Evolutionary conservation across 2,113 vertebrate species (phyloP).

Genomic region (Plecotus auritus): DNA sequence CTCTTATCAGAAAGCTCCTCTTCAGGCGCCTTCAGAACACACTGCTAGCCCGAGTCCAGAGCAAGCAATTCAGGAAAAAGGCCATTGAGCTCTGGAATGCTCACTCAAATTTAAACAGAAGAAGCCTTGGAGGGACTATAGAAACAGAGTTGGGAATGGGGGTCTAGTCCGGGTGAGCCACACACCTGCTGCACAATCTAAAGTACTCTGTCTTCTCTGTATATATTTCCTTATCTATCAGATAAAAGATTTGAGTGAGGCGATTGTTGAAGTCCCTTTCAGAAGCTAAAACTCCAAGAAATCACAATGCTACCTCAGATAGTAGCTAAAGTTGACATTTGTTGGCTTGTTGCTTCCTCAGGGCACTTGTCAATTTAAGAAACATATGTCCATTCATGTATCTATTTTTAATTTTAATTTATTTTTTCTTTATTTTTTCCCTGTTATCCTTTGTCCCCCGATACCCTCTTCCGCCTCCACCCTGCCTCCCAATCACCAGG

Average conservation of each 20-base stretch:
- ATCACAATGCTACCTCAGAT: not conserved
- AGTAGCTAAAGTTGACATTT: not conserved
- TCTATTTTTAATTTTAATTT: too few relatives aligned
- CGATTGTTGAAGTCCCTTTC: not conserved
- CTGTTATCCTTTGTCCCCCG: not conserved
- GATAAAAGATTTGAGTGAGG: not conserved
- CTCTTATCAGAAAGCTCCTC: not conserved
- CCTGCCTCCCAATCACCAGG: not conserved
- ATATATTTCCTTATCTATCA: not conserved
- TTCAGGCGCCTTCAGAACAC: not conserved
- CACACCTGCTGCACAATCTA: fast-evolving
- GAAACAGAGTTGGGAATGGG: fast-evolving
- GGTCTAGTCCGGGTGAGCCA: fast-evolving
- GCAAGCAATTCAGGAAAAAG: not conserved
- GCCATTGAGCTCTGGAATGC: not conserved
- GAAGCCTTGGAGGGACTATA: not conserved
- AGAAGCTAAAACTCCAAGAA: not conserved
- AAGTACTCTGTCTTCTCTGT: not conserved
- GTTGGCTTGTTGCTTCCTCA: not conserved
- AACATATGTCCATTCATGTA: not conserved
- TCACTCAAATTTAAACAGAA: not conserved
- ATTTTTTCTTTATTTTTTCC: not conserved
- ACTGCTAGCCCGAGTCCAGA: not conserved
- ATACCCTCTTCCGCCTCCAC: not conserved
- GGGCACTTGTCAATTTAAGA: not conserved